Base-by-base conservation (phyloP, 1,140 invertebrate genomes). In the Bombus picipes region DNA sequence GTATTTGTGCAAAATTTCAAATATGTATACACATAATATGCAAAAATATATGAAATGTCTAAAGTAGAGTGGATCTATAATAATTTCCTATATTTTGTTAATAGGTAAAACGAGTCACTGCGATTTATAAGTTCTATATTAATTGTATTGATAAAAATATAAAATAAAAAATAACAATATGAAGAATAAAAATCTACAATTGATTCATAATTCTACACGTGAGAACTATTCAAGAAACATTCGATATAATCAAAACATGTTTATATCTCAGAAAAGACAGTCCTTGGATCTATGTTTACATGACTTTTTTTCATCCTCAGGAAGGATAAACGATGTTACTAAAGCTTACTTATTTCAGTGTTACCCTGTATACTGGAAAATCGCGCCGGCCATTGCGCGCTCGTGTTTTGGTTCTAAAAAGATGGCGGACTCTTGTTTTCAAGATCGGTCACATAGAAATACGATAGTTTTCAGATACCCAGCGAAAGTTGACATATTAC, bases 381-480 rank as follows among this genome's bases (percentile, higher is more conserved):
- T 79, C 76, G 81, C 76, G 89, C 90, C 89, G 89, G 90, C 92
- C 91, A 92, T 92, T 92, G 92, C 90, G 92, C 91, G 92, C 83
- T 91, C 91, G 89, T 92, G 90, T 92, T 92, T 92, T 92, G 88
- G 80, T 88, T 77, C 85, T 13, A 87, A 86, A 93, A 93, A 94
- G 88, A 94, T 94, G 93, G 93, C 92, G 89, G 91, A 92, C 39
- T 73, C 77, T 89, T 92, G 88, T 92, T 91, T 89, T 92, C 81
- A 88, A 88, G 88, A 91, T 88, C 57, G 84, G 78, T 89, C 70
- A 34, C 43, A 85, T 37, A 47, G 82, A 41, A 85, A 77, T 76
- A 84, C 74, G 70, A 53, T 43, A 76, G 34, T 81, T 85, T 73
- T 90, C 80, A 87, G 68, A 83, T 85, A 86, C 6, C 37, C 34